Base-by-base conservation (phyloP, 2,888 invertebrate species). In the Linyphia triangularis region DNA sequence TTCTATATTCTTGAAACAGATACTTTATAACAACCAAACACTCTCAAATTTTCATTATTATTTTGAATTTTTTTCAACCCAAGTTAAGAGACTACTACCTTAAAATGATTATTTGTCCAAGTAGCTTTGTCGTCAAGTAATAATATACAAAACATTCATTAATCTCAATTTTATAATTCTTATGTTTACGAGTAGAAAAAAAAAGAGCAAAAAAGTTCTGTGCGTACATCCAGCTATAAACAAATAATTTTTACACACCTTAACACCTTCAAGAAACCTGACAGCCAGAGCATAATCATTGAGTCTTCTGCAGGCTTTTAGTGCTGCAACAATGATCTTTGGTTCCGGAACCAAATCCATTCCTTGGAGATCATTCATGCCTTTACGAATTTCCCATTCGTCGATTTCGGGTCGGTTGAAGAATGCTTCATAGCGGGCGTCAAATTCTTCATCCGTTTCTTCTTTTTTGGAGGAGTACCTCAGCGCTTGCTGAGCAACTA, bases 281-380 rank as follows among this genome's bases (percentile, higher is more conserved):
- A 98, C 95, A 28, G 98, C 96, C 28, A 99, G 94, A 0, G 99
- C 96, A 92, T 96, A 97, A 93, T 99, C 99, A 92, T 99, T 99
- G 3, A 98, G 95, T 91, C 97, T 95, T 91, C 99, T 95, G 93
- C 98, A 98, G 0, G 99, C 99, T 90, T 95, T 95, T 91, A 99
- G 93, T 0, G 96, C 97, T 75, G 98, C 96, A 91, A 94, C 95
- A 91, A 99, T 95, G 91, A 99, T 96, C 93, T 94, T 95, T 90
- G 99, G 98, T 92, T 98, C 98, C 0, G 99, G 98, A 9, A 99
- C 95, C 92, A 97, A 93, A 94, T 99, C 99, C 95, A 96, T 96
- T 91, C 96, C 97, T 95, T 95, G 93, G 90, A 98, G 93, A 92
- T 97, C 97, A 92, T 96, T 97, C 96, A 98, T 96, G 4, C 95